Conservation (phyloP, 2,113 vertebrate species). For the Vidua macroura region DNA sequence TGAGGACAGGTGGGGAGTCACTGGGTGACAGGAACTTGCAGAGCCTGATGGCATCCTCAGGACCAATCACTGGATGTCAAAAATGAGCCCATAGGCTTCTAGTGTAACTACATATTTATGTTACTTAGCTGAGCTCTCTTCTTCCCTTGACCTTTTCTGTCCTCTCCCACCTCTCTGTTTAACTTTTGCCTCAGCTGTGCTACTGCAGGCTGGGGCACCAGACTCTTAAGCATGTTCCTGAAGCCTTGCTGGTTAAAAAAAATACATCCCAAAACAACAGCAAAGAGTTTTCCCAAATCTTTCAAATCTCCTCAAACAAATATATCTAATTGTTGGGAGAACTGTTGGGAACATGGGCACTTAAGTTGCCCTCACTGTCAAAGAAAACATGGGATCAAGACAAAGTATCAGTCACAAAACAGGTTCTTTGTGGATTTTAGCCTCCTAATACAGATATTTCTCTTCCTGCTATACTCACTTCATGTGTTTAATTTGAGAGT, state of each 20-base stretch:
- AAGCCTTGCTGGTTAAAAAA: background rate
- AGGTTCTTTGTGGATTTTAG: background rate
- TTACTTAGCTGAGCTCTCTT: background rate
- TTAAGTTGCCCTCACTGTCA: background rate
- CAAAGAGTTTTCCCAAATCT: background rate
- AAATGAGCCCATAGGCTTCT: background rate
- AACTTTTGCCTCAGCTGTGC: background rate
- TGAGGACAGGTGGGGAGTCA: background rate
- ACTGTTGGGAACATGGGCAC: background rate
- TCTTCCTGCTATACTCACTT: background rate
- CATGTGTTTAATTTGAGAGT: background rate
- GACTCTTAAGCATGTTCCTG: background rate
- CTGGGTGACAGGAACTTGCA: background rate
- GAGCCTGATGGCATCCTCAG: background rate
- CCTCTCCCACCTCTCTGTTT: background rate
- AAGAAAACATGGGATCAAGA: background rate
- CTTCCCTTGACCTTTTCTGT: background rate
- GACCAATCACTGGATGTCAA: background rate
- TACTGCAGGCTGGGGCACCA: background rate
- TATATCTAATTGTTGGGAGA: background rate
- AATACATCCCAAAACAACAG: rapidly evolving
- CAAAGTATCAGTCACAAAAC: background rate
- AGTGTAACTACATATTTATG: background rate
- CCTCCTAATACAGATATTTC: background rate
- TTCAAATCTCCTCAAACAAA: background rate